These are phyloP conservation scores for Pyrrhosoma nymphula DNA, from an alignment of 2,888 invertebrate genomes.

Conservation along the genomic window DNA sequence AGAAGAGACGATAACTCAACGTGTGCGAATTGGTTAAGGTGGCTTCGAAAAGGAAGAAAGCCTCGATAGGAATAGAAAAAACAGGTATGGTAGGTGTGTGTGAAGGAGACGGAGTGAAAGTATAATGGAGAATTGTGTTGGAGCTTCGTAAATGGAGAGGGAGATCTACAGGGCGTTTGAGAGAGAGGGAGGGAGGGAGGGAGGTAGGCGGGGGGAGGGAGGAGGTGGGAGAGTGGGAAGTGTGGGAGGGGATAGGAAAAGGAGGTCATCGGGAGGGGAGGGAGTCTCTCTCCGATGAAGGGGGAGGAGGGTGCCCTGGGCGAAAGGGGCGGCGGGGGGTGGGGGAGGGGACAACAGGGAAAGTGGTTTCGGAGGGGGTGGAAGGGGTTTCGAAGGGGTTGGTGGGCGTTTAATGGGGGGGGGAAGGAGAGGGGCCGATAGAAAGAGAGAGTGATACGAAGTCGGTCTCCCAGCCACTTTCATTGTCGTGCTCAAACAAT, in stretches of 20 bases:
- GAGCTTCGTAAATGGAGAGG: slow-evolving; percentile 4
- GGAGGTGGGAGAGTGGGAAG: neutral
- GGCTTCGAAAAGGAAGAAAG: neutral
- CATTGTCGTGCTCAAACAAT: slow-evolving; percentile 58
- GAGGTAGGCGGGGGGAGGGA: too few species aligned
- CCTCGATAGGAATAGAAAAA: slow-evolving; percentile 3
- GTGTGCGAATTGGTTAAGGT: neutral
- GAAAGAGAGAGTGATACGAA: slow-evolving; percentile 62
- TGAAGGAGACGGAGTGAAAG: slow-evolving; percentile 14
- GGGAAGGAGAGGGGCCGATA: slow-evolving; percentile 14
- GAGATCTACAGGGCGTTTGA: neutral
- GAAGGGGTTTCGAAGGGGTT: neutral
- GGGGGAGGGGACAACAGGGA: neutral
- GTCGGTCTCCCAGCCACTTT: slow-evolving; percentile 52
- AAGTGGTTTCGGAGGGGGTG: neutral
- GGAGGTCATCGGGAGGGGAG: slow-evolving; percentile 19
- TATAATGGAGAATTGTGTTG: slow-evolving; percentile 16
- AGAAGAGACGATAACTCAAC: neutral
- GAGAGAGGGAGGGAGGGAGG: neutral
- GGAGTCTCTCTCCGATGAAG: neutral
- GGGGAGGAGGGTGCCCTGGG: neutral
- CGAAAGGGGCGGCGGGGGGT: neutral
- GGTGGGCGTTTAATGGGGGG: neutral
- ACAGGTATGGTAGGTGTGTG: neutral
- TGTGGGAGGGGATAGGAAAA: neutral